Base-by-base conservation (phyloP, 2,113 vertebrate species). In the Ictidomys tridecemlineatus region DNA sequence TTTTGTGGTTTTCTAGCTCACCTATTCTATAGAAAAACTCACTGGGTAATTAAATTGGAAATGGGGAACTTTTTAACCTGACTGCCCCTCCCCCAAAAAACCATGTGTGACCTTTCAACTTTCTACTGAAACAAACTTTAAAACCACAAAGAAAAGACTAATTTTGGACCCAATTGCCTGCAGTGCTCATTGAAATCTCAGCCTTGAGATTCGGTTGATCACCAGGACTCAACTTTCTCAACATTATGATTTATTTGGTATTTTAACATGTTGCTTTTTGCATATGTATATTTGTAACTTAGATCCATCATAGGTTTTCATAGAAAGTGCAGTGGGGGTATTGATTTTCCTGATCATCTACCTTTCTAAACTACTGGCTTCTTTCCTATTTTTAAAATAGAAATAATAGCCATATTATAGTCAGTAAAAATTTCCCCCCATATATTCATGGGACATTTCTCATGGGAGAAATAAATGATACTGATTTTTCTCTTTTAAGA, bases 101-200 rank as follows among this genome's bases (percentile, higher is more conserved):
- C 45, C 16, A 24, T 16, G 18, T 93, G 82, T 83, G 51, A 95
- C 93, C 93, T 70, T 92, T 96, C 69, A 95, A 96, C 63, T 91
- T 73, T 95, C 96, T 91, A 93, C 32, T 17, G 24, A 97, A 10
- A 97, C 20, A 53, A 1, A 86, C 18, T 88, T 85, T 85, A 89
- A 32, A 51, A 85, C 77, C 80, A 87, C 85, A 95, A 42, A 80
- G 45, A 95, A 58, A 95, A 94, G 76, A 84, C 26, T 82, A 93
- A 93, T 94, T 80, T 89, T 69, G 97, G 97, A 95, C 22, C 37
- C 85, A 93, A 85, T 39, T 93, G 42, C 90, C 73, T 76, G 32
- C 39, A 92, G 4, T 58, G 94, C 58, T 97, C 86, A 83, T 61
- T 97, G n/a, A 22, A 30, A 74, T 85, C 61, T 42, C 80, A 86